Conservation (phyloP, 2,888 invertebrate genomes). For the Tineola bisselliella region DNA sequence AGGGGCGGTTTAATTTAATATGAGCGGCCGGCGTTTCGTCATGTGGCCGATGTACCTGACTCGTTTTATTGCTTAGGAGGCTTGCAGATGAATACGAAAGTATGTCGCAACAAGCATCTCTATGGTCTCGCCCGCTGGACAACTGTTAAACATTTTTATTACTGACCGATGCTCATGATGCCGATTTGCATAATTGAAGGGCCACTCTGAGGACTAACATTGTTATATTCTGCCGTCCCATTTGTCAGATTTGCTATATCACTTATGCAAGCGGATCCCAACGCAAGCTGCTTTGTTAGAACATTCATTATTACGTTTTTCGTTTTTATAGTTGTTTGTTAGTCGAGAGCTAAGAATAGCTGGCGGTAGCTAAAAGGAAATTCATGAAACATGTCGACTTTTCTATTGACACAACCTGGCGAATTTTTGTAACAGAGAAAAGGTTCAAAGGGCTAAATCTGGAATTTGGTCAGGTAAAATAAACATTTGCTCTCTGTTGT, state of each 20-base stretch:
- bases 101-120: conserved; percentile 28
- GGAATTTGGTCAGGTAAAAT: conserved; percentile 51
- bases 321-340: conserved; percentile 52
- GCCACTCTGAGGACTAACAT: conserved; percentile 64
- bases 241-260: conserved; percentile 66
- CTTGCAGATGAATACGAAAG: conserved; percentile 47
- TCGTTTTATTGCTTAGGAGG: conserved; percentile 55
- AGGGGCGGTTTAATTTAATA: conserved; percentile 62
- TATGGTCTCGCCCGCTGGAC: conserved; percentile 39
- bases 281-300: conserved; percentile 55
- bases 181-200: conserved; percentile 70
- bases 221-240: conserved; percentile 66
- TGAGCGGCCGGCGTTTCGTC: conserved; percentile 53
- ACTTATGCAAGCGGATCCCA: conserved; percentile 65
- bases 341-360: conserved; percentile 39
- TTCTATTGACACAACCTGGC: conserved; percentile 47
- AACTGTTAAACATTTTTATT: conserved; percentile 68
- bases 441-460: conserved; percentile 50
- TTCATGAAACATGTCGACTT: conserved; percentile 42
- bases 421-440: conserved; percentile 42
- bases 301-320: conserved; percentile 56
- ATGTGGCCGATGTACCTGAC: conserved; percentile 50
- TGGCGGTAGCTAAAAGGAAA: conserved; percentile 26
- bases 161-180: conserved; percentile 57
- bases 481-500: conserved; percentile 30